These are phyloP conservation scores for Papilio helenus DNA, from an alignment of 1,140 invertebrate genomes.

Conservation along the genomic window DNA sequence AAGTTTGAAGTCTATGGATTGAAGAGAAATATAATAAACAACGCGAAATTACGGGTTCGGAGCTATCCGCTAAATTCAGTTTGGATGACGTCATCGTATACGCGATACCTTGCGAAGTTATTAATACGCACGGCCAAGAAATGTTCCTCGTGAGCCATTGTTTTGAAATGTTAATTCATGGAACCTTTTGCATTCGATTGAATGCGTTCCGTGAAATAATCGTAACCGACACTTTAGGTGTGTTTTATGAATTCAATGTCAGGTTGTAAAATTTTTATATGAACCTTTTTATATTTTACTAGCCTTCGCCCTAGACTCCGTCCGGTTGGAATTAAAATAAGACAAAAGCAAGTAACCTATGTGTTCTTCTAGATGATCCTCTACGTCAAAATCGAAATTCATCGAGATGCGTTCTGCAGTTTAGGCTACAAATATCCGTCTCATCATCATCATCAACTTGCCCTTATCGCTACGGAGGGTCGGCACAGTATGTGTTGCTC, in stretches of 20 bases:
- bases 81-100: slow-evolving; percentile 53
- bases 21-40: slow-evolving; percentile 49
- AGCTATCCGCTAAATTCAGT: slow-evolving; percentile 52
- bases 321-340: too few relatives aligned
- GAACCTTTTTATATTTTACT: too few relatives aligned
- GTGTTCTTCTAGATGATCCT: too few relatives aligned
- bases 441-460: too few relatives aligned
- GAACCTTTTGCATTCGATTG: slow-evolving; percentile 37
- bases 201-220: slow-evolving; percentile 26
- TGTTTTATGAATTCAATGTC: slow-evolving; percentile 15
- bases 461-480: too few relatives aligned
- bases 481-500: too few relatives aligned
- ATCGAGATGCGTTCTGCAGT: too few relatives aligned
- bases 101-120: slow-evolving; percentile 44
- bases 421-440: too few relatives aligned
- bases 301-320: too few relatives aligned
- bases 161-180: slow-evolving; percentile 45
- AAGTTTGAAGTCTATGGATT: slow-evolving; percentile 42
- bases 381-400: too few relatives aligned
- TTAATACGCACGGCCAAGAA: slow-evolving; percentile 50
- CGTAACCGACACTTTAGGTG: not conserved
- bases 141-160: slow-evolving; percentile 48
- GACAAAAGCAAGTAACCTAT: too few relatives aligned
- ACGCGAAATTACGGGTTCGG: slow-evolving; percentile 49
- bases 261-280: not conserved